phyloP scores from a whole-genome alignment of 2,113 vertebrate genomes.

The Nannospalax galili region DNA sequence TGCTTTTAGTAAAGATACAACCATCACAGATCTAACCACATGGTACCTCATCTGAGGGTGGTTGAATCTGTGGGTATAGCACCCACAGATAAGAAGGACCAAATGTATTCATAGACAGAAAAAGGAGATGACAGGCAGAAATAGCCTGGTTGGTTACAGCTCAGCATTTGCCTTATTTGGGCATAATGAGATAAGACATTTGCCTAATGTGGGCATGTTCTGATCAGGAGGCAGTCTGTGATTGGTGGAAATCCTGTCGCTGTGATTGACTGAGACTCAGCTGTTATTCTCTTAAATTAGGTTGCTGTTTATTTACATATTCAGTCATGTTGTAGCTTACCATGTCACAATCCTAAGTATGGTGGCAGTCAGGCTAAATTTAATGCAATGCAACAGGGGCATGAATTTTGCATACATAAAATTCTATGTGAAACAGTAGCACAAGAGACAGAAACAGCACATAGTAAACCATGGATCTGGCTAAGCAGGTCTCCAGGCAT shows the following conservation, averaged over 20 bases:
- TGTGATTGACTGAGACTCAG: not conserved
- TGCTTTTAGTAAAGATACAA: not conserved
- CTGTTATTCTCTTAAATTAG: not conserved
- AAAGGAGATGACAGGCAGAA: not conserved
- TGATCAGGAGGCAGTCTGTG: not conserved
- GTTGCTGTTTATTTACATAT: not conserved
- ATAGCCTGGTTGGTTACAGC: not conserved
- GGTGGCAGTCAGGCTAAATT: not conserved
- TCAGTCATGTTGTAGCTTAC: not conserved
- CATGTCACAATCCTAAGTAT: not conserved
- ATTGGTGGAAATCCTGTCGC: not conserved
- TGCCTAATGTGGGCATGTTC: not conserved
- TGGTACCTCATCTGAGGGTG: not conserved
- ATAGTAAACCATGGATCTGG: not conserved
- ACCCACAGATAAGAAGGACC: not conserved
- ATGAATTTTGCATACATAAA: not conserved
- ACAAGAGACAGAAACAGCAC: not conserved
- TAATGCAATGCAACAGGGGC: not conserved
- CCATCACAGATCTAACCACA: not conserved
- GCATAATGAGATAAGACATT: not conserved
- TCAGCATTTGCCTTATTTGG: not conserved
- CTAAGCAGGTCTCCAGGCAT: not conserved
- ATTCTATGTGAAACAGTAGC: constrained; percentile 3
- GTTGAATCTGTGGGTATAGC: not conserved
- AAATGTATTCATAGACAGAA: not conserved